phyloP scores from a whole-genome alignment of 2,113 vertebrate genomes.

The Grus americana region DNA sequence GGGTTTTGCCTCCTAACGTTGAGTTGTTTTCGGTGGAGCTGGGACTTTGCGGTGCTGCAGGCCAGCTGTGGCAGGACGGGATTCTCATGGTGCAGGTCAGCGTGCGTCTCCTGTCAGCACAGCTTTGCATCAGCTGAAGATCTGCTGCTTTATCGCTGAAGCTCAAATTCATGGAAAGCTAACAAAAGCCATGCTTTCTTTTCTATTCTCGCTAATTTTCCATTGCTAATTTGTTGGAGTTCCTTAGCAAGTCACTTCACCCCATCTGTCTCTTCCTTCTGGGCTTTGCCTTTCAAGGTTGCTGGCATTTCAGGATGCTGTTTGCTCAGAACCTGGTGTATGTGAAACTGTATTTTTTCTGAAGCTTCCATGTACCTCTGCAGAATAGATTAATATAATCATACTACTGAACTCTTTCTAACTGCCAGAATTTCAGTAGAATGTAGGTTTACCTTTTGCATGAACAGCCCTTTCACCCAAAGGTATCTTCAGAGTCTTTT shows the following conservation, averaged over 20 bases:
- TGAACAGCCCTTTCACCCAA: neutral
- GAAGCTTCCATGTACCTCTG: neutral
- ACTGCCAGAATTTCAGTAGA: neutral
- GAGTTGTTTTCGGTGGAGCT: neutral
- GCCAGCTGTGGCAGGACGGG: neutral
- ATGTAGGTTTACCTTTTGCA: neutral
- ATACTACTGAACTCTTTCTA: neutral
- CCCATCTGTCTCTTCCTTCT: neutral
- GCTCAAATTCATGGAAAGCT: neutral
- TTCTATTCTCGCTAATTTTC: neutral
- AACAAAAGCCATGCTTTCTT: neutral
- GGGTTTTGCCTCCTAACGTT: fast-evolving
- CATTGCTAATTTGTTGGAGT: neutral
- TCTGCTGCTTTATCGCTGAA: neutral
- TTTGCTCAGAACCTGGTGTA: neutral
- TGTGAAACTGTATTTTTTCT: neutral
- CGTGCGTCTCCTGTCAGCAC: fast-evolving
- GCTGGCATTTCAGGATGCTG: neutral
- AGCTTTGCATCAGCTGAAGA: neutral
- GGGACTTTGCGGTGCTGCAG: neutral
- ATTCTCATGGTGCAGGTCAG: neutral
- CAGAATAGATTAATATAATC: neutral
- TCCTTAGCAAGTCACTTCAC: neutral
- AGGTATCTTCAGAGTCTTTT: neutral
- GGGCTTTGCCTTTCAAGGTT: neutral